Conservation (phyloP, 2,113 vertebrate species). For the Chiloscyllium plagiosum region DNA sequence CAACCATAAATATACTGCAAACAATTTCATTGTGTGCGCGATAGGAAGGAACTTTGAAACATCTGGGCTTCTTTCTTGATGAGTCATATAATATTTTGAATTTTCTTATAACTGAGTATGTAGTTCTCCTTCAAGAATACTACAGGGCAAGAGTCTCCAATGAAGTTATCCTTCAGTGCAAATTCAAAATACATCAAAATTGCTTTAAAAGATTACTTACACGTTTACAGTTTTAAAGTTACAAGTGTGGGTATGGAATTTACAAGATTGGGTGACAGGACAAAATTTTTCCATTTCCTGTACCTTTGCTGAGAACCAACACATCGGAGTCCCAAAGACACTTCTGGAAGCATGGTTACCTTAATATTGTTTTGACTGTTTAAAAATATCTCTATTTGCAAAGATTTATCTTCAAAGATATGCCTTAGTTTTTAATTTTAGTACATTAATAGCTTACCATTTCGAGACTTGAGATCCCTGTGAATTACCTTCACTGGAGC, state of each 20-base stretch:
- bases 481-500: conserved; percentile 96
- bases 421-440: not conserved
- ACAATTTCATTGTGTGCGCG: not conserved
- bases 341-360: not conserved
- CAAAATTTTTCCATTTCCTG: not conserved
- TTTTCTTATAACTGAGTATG: not conserved
- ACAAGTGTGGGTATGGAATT: not conserved
- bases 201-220: not conserved
- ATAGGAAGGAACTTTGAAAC: not conserved
- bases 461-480: conserved; percentile 95
- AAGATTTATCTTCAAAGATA: too few species aligned
- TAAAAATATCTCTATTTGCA: not conserved
- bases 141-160: not conserved
- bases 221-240: not conserved
- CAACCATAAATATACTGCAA: not conserved
- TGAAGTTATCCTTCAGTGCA: not conserved
- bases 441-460: conserved; percentile 65
- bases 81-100: too few species aligned
- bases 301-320: not conserved
- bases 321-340: not conserved
- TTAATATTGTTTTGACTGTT: not conserved
- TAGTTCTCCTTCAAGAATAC: not conserved
- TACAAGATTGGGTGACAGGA: not conserved
- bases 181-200: not conserved
- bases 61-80: not conserved